Conservation (phyloP, 2,113 vertebrate genomes). For the Ictalurus punctatus region DNA sequence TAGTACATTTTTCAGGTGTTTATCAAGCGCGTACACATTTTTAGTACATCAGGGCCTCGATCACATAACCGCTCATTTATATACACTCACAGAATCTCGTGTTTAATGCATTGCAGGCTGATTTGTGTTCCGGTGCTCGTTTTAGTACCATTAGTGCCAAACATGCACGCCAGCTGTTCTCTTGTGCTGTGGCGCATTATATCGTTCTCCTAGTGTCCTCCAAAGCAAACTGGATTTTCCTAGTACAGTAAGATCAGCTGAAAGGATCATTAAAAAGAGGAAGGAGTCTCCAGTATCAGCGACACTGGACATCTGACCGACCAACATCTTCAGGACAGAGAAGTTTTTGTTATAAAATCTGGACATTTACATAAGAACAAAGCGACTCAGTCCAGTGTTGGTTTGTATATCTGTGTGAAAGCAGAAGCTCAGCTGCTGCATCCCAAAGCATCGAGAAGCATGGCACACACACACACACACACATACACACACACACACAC, state of each 20-base stretch:
- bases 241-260: not conserved
- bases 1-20: not conserved
- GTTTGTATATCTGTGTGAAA: not conserved
- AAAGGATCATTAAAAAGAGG: not conserved
- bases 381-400: not conserved
- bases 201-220: not conserved
- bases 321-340: not conserved
- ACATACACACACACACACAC: not conserved
- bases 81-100: not conserved
- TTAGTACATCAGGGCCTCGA: not conserved
- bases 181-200: not conserved
- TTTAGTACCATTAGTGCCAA: conserved; percentile 6
- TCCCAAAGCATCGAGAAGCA: conserved; percentile 14
- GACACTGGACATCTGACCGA: not conserved
- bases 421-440: conserved; percentile 29
- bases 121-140: not conserved
- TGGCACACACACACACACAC: conserved; percentile 19
- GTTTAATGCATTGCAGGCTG: not conserved
- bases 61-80: not conserved
- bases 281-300: not conserved
- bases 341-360: not conserved
- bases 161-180: not conserved
- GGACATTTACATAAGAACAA: not conserved
- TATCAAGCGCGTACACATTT: not conserved
- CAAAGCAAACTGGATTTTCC: not conserved